phyloP scores from a whole-genome alignment of 2,113 vertebrate genomes.

The Coptodon rendalli region DNA sequence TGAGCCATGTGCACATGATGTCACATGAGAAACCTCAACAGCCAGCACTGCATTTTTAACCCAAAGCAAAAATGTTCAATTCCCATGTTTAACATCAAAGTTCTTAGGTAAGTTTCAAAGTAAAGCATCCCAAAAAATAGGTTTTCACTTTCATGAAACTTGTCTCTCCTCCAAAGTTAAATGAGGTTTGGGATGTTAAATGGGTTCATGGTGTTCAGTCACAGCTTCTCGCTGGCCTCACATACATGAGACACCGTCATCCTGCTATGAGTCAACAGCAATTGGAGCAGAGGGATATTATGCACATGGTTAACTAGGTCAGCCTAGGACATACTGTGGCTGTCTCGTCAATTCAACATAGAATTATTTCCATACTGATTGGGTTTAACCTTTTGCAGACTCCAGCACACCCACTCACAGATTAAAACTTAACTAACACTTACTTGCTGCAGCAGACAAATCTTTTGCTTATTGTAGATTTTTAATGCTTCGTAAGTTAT shows the following conservation, averaged over 20 bases:
- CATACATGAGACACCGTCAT: constrained; percentile 16
- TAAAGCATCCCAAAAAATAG: background rate
- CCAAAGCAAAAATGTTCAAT: background rate
- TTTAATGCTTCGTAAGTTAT: constrained; percentile 17
- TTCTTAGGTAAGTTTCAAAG: background rate
- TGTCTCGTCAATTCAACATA: constrained; percentile 24
- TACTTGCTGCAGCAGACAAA: background rate
- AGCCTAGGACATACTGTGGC: constrained; percentile 28
- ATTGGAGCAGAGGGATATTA: constrained; percentile 35
- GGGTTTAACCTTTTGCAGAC: constrained; percentile 22
- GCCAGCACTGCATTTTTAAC: background rate
- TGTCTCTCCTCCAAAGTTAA: constrained; percentile 4
- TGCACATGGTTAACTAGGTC: constrained; percentile 48
- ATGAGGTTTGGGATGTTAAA: constrained; percentile 28
- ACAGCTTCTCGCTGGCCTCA: constrained; percentile 1
- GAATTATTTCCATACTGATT: constrained; percentile 34
- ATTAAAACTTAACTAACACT: constrained; percentile 21
- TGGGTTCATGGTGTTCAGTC: constrained; percentile 25
- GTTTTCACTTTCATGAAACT: background rate
- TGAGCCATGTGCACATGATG: background rate
- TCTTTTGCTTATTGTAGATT: constrained; percentile 14
- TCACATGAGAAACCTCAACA: background rate
- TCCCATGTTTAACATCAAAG: background rate
- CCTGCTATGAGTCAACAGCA: constrained; percentile 48
- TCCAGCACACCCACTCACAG: background rate